phyloP scores from a whole-genome alignment of 2,888 invertebrate genomes.

The Mechanitis messenoides region DNA sequence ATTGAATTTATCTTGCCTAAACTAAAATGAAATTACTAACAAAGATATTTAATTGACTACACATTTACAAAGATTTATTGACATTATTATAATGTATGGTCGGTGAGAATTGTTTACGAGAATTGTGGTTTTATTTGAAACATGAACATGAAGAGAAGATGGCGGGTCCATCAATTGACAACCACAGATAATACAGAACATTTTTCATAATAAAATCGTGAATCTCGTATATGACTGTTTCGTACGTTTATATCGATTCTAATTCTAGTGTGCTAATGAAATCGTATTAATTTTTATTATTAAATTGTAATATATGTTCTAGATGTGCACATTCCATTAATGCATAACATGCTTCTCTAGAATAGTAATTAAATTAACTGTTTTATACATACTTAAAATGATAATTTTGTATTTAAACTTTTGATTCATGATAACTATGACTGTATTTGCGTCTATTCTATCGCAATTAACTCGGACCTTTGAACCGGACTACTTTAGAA shows the following conservation, averaged over 20 bases:
- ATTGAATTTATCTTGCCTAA: no score
- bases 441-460: no score
- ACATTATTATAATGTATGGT: constrained; percentile 35
- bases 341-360: constrained; percentile 67
- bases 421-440: no score
- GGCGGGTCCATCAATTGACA: constrained; percentile 37
- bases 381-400: no score
- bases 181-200: neutral
- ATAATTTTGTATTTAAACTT: no score
- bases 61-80: constrained; percentile 42
- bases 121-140: constrained; percentile 40
- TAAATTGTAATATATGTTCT: constrained; percentile 71
- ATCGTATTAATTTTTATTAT: constrained; percentile 66
- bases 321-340: constrained; percentile 69
- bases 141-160: constrained; percentile 26
- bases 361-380: no score
- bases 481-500: no score
- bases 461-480: no score
- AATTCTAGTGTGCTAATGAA: constrained; percentile 75
- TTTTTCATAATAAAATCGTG: constrained; percentile 45
- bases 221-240: constrained; percentile 48
- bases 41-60: constrained; percentile 33
- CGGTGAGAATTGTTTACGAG: constrained; percentile 37
- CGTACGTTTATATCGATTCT: constrained; percentile 64
- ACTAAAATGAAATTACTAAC: neutral